These are phyloP conservation scores for Stenotaenia linearis DNA, from an alignment of 2,888 invertebrate genomes.

Conservation along the genomic window DNA sequence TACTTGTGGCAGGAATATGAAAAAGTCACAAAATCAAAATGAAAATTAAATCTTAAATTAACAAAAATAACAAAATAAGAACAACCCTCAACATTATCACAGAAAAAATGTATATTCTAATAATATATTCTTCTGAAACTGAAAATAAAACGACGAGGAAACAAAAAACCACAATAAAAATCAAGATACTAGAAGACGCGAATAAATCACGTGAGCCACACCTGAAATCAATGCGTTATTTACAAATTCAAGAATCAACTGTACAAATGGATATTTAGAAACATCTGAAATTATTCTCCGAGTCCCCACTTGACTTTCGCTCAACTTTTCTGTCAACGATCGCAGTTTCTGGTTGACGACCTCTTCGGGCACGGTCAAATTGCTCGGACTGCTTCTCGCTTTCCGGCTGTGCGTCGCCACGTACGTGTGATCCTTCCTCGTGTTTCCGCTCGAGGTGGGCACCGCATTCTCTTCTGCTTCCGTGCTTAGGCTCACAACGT, in stretches of 20 bases:
- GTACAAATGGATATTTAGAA: slow-evolving; percentile 32
- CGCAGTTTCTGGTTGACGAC: not conserved
- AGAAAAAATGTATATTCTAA: too few species aligned
- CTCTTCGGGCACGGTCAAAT: not conserved
- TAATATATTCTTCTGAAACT: too few species aligned
- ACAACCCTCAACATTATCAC: not conserved
- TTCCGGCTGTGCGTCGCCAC: slow-evolving; percentile 30
- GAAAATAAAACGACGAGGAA: not conserved
- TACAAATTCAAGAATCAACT: slow-evolving; percentile 34
- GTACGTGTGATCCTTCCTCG: slow-evolving; percentile 34
- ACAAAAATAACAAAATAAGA: not conserved
- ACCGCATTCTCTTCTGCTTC: not conserved
- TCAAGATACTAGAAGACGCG: slow-evolving; percentile 30
- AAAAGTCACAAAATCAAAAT: not conserved
- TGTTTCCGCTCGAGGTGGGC: not conserved
- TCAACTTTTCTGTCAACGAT: not conserved
- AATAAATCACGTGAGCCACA: slow-evolving; percentile 34
- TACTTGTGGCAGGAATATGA: not conserved
- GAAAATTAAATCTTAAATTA: not conserved
- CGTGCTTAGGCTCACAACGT: slow-evolving; percentile 4
- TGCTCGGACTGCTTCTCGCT: not conserved
- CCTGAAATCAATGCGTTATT: slow-evolving; percentile 35
- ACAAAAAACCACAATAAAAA: not conserved
- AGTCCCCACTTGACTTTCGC: not conserved
- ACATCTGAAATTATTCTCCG: not conserved